Percentiles rank a stretch among this genome's conserved stretches.
Evolutionary conservation across 2,797 vertebrate species (phyloP).

Genomic region (Argya squamiceps): DNA sequence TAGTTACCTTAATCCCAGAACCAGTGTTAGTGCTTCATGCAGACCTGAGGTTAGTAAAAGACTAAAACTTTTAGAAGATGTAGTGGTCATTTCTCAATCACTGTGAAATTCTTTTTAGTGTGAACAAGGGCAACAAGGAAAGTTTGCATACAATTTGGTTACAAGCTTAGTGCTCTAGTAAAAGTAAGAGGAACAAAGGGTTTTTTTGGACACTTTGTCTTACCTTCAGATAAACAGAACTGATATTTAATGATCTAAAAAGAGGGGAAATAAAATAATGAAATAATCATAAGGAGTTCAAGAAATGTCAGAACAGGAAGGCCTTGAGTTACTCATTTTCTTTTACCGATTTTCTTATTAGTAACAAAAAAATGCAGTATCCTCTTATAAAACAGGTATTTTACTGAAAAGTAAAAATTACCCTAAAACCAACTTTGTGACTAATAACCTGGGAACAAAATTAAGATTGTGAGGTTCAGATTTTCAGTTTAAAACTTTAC

Average conservation of each 20-base stretch:
- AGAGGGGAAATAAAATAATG: constrained; percentile 86
- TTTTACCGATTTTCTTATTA: constrained; percentile 73
- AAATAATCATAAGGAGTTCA: constrained; percentile 82
- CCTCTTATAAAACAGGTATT: constrained; percentile 67
- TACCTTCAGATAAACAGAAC: constrained; percentile 99
- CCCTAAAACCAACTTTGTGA: constrained; percentile 23
- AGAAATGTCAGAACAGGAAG: constrained; percentile 80
- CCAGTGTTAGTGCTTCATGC: constrained; percentile 84
- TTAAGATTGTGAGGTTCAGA: background rate
- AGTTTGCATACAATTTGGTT: constrained; percentile 77
- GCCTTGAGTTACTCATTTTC: constrained; percentile 77
- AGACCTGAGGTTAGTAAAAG: constrained; percentile 83
- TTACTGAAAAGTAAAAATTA: background rate
- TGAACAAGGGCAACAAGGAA: constrained; percentile 76
- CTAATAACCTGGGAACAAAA: constrained; percentile 14
- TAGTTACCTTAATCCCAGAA: constrained; percentile 80
- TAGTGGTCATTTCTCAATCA: constrained; percentile 75
- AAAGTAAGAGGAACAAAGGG: constrained; percentile 79
- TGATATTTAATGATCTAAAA: constrained; percentile 99
- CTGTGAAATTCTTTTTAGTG: constrained; percentile 78
- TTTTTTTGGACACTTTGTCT: constrained; percentile 86
- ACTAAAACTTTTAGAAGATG: constrained; percentile 74
- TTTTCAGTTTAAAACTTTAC: constrained; percentile 10
- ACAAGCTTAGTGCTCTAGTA: constrained; percentile 79
- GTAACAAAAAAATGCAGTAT: constrained; percentile 81